A percentile compares a stretch with the other conserved stretches of the same genome.
phyloP scores from a whole-genome alignment of 2,888 invertebrate genomes.

The Eilema sororculum region DNA sequence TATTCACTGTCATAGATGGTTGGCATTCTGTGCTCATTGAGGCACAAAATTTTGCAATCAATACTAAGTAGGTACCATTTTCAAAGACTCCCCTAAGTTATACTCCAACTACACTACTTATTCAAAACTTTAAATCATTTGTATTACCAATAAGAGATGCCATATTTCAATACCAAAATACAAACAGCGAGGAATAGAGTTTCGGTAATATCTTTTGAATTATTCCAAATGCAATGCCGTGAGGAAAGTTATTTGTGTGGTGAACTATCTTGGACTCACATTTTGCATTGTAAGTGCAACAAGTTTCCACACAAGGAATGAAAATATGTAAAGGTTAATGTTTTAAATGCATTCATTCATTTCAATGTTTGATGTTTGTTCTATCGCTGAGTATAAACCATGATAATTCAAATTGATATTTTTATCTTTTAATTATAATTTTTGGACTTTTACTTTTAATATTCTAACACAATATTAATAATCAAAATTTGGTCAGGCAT shows the following conservation, averaged over 20 bases:
- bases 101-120: conserved; percentile 36
- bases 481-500: too few relatives aligned
- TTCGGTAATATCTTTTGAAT: conserved; percentile 40
- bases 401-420: too few relatives aligned
- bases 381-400: too few relatives aligned
- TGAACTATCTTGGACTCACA: conserved; percentile 21
- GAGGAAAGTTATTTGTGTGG: conserved; percentile 28
- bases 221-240: conserved; percentile 31
- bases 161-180: conserved; percentile 42
- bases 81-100: conserved; percentile 27
- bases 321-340: neutral
- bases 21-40: neutral
- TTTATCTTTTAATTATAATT: too few relatives aligned
- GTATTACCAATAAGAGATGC: conserved; percentile 37
- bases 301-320: conserved; percentile 32
- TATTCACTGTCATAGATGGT: too few relatives aligned
- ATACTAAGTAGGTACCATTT: conserved; percentile 12
- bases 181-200: conserved; percentile 33
- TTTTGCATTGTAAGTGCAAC: conserved; percentile 41
- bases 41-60: conserved; percentile 27
- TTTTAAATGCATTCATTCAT: neutral
- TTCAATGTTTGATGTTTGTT: neutral
- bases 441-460: too few relatives aligned
- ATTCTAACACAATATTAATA: too few relatives aligned
- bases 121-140: conserved; percentile 50